Evolutionary conservation across 2,797 vertebrate species (phyloP), one percentile per base, ranked within the genome.

Genomic region (Epinephelus coioides): DNA sequence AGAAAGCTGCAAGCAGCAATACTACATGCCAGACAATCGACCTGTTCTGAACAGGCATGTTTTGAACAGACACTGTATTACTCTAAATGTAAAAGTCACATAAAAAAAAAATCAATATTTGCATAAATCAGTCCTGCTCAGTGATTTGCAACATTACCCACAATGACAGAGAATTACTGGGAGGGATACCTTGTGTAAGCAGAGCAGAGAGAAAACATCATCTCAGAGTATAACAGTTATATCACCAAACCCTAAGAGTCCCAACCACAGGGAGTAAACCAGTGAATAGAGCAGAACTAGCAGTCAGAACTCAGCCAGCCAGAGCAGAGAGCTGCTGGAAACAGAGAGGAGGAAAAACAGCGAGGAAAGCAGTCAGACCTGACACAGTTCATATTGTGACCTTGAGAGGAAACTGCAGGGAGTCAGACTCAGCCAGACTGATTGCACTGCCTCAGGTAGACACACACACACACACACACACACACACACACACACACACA

Each of bases 341-440:
- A 61, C n/a, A 55, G 21, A 55, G n/a, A 44, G 46, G 11, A 49
- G 56, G 46, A 57, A 21, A 21, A 61, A 47, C 27, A 46, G 60
- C 12, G 18, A 30, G 23, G 7, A 27, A 21, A 34, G 43, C 27
- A 49, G 75, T 62, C 51, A n/a, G 62, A 72, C 62, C 67, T 70
- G 27, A 47, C n/a, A 73, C 9, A 69, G 78, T 57, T 78, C 81
- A 84, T 50, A 21, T 46, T 21, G 67, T 80, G 73, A 84, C 88
- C 83, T 84, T 82, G 76, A 85, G 76, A 80, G 76, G 69, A 87
- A 85, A 67, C 84, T 57, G 74, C 68, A 85, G 67, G 77, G 76
- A 78, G 55, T 55, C 11, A 25, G 67, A 59, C 71, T 83, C 74
- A 60, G 18, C 18, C 40, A 73, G 71, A 80, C 78, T 70, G 77